A percentile compares a stretch with the other conserved stretches of the same genome.
These are phyloP conservation scores for Mesochorus sp. DNA, from an alignment of 2,888 invertebrate species.

Conservation along the genomic window DNA sequence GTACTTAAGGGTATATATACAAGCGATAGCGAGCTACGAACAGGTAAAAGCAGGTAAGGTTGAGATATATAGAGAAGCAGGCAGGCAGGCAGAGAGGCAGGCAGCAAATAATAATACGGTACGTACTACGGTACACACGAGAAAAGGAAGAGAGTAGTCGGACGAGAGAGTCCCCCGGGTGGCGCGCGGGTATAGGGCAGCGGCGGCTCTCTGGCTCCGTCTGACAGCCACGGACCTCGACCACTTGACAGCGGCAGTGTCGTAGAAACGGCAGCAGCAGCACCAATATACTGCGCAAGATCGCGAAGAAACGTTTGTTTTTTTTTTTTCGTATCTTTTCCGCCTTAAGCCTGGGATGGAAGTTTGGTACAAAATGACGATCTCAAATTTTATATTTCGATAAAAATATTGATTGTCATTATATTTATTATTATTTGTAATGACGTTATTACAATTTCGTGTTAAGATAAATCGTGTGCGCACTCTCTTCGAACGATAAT, in stretches of 20 bases:
- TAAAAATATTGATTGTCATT: too few relatives aligned
- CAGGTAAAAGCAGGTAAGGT: slow-evolving; percentile 19
- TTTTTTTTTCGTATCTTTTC: background rate
- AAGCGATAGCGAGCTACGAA: slow-evolving; percentile 39
- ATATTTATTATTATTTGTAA: too few relatives aligned
- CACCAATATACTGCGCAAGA: background rate
- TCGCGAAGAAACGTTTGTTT: background rate
- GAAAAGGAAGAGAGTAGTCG: slow-evolving; percentile 59
- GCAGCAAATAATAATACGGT: slow-evolving; percentile 65
- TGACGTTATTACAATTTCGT: too few relatives aligned
- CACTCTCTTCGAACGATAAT: too few relatives aligned
- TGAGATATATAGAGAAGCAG: slow-evolving; percentile 3
- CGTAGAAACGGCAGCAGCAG: slow-evolving; percentile 11
- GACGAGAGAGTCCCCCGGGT: slow-evolving; percentile 54
- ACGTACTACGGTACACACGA: slow-evolving; percentile 67
- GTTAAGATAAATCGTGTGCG: too few relatives aligned
- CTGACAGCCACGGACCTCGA: slow-evolving; percentile 50
- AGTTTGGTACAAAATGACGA: too few relatives aligned
- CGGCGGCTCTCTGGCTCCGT: slow-evolving; percentile 49
- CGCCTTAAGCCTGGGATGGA: background rate
- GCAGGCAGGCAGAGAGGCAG: slow-evolving; percentile 20
- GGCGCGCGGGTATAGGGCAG: slow-evolving; percentile 43
- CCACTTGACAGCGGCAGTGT: slow-evolving; percentile 50
- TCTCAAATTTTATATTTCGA: too few relatives aligned
- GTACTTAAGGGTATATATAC: slow-evolving; percentile 47